Evolutionary conservation across 2,888 invertebrate genomes (phyloP).

Genomic region (Drosophila cyrtoloma): DNA sequence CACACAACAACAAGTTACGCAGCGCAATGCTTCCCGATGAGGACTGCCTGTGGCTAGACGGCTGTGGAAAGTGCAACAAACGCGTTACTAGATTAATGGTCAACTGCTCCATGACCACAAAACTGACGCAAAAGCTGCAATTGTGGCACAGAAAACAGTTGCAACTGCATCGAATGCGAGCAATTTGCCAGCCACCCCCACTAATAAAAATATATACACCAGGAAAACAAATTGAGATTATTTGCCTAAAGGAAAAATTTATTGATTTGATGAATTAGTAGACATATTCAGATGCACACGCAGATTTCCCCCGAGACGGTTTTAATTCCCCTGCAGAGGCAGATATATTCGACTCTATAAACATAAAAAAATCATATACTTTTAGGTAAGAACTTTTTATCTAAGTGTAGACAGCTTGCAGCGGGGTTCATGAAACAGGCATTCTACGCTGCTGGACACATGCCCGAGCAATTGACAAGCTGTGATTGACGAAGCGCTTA

Average conservation of each 20-base stretch:
- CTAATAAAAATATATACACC: conserved; percentile 2
- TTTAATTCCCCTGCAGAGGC: neutral
- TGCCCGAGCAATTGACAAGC: conserved; percentile 64
- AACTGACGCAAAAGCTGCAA: conserved; percentile 25
- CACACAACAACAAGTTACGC: conserved; percentile 54
- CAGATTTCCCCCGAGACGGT: neutral
- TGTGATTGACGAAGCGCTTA: conserved; percentile 62
- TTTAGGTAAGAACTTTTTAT: neutral
- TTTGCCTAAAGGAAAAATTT: neutral
- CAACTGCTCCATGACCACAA: conserved; percentile 18
- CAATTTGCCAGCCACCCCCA: conserved; percentile 40
- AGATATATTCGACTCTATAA: neutral
- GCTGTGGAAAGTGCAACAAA: conserved; percentile 47
- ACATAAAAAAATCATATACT: too few relatives aligned
- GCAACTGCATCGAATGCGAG: conserved; percentile 14
- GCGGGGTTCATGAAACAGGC: conserved; percentile 31
- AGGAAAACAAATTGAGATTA: neutral
- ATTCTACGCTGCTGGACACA: conserved; percentile 57
- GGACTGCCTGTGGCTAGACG: conserved; percentile 68
- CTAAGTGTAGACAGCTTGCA: conserved; percentile 8
- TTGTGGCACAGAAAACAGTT: conserved; percentile 4
- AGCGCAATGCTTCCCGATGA: conserved; percentile 72
- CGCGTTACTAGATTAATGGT: conserved; percentile 61
- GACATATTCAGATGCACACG: neutral
- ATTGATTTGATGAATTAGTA: neutral